These are phyloP conservation scores for Onychomys arenicola DNA, from an alignment of 2,797 vertebrate genomes.

Conservation along the genomic window DNA sequence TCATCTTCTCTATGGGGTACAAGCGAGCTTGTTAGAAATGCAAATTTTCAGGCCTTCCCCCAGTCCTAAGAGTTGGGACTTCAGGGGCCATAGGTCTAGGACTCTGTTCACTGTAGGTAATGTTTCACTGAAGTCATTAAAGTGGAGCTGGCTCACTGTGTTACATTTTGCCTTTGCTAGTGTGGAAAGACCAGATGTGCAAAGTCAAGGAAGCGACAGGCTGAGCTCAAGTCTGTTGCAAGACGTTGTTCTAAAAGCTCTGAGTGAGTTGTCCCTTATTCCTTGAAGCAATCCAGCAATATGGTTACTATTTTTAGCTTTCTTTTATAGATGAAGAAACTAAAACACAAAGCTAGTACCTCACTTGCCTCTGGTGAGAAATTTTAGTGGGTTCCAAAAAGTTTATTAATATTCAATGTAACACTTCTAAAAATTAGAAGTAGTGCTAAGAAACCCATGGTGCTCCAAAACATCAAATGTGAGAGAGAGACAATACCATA, in stretches of 20 bases:
- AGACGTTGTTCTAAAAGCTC: not conserved
- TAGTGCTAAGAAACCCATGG: not conserved
- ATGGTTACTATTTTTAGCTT: not conserved
- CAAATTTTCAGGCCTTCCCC: not conserved
- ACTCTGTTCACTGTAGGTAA: not conserved
- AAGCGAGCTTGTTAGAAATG: not conserved
- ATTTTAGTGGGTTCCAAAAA: not conserved
- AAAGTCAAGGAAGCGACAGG: not conserved
- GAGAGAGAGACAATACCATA: not conserved
- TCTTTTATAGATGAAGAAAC: slow-evolving; percentile 25
- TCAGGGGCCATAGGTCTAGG: not conserved
- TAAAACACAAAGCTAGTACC: not conserved
- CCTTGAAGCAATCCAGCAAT: not conserved
- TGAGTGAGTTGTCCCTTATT: not conserved
- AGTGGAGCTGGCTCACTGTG: not conserved
- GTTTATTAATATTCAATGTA: not conserved
- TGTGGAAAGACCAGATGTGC: not conserved
- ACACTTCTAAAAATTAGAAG: slow-evolving; percentile 37
- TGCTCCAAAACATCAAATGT: not conserved
- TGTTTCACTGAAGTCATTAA: not conserved
- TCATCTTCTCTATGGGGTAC: not conserved
- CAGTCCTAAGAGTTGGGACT: not conserved
- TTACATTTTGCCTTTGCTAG: not conserved
- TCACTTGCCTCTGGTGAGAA: not conserved
- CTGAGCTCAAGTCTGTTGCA: not conserved